Evolutionary conservation across 2,113 vertebrate species (phyloP), one percentile per base, ranked within the genome.

Genomic region (Aplodontia rufa): DNA sequence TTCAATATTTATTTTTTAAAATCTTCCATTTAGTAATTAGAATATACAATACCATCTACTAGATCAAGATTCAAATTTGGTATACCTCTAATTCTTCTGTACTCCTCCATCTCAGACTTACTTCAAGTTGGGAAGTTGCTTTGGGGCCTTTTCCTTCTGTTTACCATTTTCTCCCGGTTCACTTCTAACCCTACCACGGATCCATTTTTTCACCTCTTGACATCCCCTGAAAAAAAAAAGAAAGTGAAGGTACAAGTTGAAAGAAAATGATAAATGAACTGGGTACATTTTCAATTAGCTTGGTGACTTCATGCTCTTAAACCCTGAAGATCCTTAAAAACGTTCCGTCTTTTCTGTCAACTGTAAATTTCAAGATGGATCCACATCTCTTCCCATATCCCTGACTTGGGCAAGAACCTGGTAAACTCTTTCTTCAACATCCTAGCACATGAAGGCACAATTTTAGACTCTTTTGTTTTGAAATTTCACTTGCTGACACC

Each of bases 111-210:
- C 30, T 90, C 19, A 85, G 37, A 30, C 16, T 16, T 32, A 4
- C 16, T 87, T 88, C 9, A 74, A 40, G 37, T 13, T 68, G 49
- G 26, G 24, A 40, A 37, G 10, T 16, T 80, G 55, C 47, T 49
- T 19, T 60, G 24, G 3, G 5, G 4, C 17, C 42, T 79, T 10
- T 4, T 37, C 16, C 45, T 91, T 55, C 28, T 83, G 42, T 12
- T 64, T 3, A 26, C 16, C 58, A 19, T 6, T 24, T 72, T 64
- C 7, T 78, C 4, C 3, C 3, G 62, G 4, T n/a, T 88, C 16
- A 64, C 6, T 32, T 78, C 35, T 3, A 12, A 0, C 1, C 4
- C 3, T 0, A 30, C 22, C 45, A 71, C 12, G 13, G 53, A 47
- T 32, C 19, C 40, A 53, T 51, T 71, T 53, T 53, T n/a, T 62